Evolutionary conservation across 2,888 invertebrate genomes (phyloP), one percentile per base, ranked within the genome.

Genomic region (Rhaphigaster nebulosa): DNA sequence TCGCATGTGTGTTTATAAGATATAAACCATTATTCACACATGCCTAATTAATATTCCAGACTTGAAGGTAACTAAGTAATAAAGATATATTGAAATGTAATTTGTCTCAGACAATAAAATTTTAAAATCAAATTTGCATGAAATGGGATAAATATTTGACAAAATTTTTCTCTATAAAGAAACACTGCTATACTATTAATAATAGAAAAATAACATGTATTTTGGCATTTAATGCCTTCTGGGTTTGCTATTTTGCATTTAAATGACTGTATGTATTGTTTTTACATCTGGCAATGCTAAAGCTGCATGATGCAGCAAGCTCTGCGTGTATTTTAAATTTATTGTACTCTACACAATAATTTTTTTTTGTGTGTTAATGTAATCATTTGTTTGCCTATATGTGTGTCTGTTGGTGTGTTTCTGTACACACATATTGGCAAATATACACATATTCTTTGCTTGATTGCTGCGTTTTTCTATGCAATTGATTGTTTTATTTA

Each of bases 161-260:
- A 60, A 29, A 54, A 88, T 52, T 88, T 88, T 88, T 56, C 54
- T 88, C 34, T 88, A 23, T 38, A 54, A 41, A 87, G 23, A 60
- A 60, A 60, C 88, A 41, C 88, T 56, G 60, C 88, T 60, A 54
- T 88, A 88, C 54, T 56, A 88, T 88, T 88, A 60, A 88, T 88
- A 41, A 54, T 41, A 65, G 41, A 26, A 87, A 87, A 52, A 88
- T 92, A 89, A 88, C 54, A 54, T 88, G 88, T 89, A 89, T 89
- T 89, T 56, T 92, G 92, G 92, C 92, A 92, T 92, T 90, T 92
- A 92, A 92, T 90, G 92, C 92, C 92, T 92, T 89, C 45, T 89
- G 93, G 84, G 56, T 93, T 93, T 94, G 93, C 93, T 93, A 91
- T 92, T 84, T 94, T 93, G 94, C 93, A 94, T 91, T 89, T 91